Base-by-base conservation (phyloP, 2,888 invertebrate species). In the Resseliella maxima region DNA sequence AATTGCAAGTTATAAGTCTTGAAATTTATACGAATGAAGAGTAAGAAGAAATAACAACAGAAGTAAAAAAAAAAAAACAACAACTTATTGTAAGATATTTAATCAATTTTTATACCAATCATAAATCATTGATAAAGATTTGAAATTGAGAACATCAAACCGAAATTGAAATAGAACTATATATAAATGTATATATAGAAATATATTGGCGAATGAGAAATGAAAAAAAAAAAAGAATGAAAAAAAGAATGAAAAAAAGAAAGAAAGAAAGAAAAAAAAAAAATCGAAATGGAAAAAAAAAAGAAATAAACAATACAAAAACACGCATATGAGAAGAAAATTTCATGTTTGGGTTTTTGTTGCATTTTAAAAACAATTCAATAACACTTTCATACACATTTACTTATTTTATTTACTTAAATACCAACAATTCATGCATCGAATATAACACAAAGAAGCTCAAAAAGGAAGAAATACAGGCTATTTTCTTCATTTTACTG, bases 51-150 rank as follows among this genome's bases (percentile, higher is more conserved):
- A n/a, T n/a, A n/a, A n/a, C n/a, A n/a, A n/a, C n/a, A n/a, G n/a
- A n/a, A n/a, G n/a, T n/a, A n/a, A n/a, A n/a, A n/a, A n/a, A n/a
- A n/a, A n/a, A n/a, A n/a, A n/a, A n/a, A n/a, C n/a, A n/a, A n/a
- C n/a, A n/a, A n/a, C n/a, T n/a, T n/a, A 72, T 72, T 72, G 72
- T 72, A 72, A 72, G 31, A 72, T 72, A 72, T 72, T 72, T 31
- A 72, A 72, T 72, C 72, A 27, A 72, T 59, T 72, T 72, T 72
- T 72, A 72, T 72, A 72, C 72, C 72, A 72, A 72, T 72, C 72
- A 72, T 72, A 31, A 72, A 72, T 12, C 15, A 72, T n/a, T 72
- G 72, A 72, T 72, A 72, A 27, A 72, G 72, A 72, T 72, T 72
- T 31, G 72, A 72, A 31, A 59, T 5, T 31, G 72, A 31, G 72